Conservation (phyloP, 2,797 vertebrate species). For the Apogon hyalosoma region DNA sequence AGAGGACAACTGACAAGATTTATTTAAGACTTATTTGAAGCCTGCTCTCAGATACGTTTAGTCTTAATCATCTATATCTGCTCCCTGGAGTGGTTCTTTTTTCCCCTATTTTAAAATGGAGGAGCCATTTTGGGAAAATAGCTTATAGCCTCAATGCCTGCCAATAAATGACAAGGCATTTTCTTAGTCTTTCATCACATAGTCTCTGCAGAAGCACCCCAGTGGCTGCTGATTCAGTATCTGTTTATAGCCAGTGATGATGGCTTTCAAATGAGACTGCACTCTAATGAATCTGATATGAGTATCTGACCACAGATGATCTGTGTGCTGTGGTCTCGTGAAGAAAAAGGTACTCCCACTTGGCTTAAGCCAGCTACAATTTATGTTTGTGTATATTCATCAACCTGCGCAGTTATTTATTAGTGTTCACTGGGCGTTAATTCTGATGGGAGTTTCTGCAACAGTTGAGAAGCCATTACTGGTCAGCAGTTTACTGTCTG, state of each 20-base stretch:
- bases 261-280: constrained; percentile 62
- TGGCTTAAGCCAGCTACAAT: constrained; percentile 2
- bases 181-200: constrained; percentile 69
- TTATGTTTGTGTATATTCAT: constrained; percentile 25
- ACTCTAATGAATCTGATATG: constrained; percentile 52
- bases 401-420: constrained; percentile 15
- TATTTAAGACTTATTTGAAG: constrained; percentile 49
- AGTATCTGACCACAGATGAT: constrained; percentile 46
- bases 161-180: constrained; percentile 69
- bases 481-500: background rate
- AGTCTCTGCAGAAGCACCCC: constrained; percentile 34
- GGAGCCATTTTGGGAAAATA: constrained; percentile 56
- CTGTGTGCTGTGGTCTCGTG: constrained; percentile 14
- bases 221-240: constrained; percentile 58
- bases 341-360: background rate
- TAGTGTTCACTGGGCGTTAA: constrained; percentile 16
- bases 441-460: constrained; percentile 25
- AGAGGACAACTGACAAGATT: constrained; percentile 42
- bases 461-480: background rate
- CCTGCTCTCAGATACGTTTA: constrained; percentile 35
- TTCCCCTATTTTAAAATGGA: constrained; percentile 48
- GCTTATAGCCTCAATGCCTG: constrained; percentile 54
- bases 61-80: constrained; percentile 56
- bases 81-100: constrained; percentile 38
- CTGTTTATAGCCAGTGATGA: constrained; percentile 57